Evolutionary conservation across 2,888 invertebrate genomes (phyloP), one percentile per base, ranked within the genome.

Genomic region (Euphydryas editha): DNA sequence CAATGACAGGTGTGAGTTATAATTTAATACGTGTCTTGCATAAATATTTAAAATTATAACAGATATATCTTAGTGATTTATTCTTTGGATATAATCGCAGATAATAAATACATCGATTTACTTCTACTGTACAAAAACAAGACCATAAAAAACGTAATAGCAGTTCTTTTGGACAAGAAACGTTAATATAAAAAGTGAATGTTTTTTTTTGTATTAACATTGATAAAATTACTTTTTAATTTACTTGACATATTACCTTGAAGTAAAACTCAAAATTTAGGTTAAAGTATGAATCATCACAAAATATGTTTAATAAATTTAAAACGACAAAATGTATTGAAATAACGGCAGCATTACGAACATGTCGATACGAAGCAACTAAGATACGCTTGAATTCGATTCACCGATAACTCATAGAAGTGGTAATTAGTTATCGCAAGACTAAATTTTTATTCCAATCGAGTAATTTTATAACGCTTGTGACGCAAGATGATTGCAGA

Each of bases 381-480:
- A 24, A 24, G 39, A 37, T 11, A 15, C n/a, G 59, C 42, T 39
- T n/a, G 20, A 5, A 15, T 21, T 5, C 15, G 20, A 51, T 24
- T 8, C 30, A 3, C 8, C 11, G 36, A 54, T 54, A 17, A 54
- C 13, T 24, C 1, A n/a, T 30, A 3, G n/a, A 36, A 30, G 15
- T 36, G 17, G 54, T 54, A 54, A 54, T 54, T 54, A 54, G 4
- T n/a, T 54, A 36, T 10, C 58, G 36, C 63, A 49, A 63, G 36
- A 49, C 51, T 63, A 58, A 49, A 57, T 58, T 63, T 62, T 63
- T 24, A 51, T 58, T 63, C 30, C 30, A 13, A 56, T 56, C 62
- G n/a, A 24, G 51, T 58, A 63, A 57, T 39, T 47, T 58, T 44
- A 51, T 58, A 58, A 63, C 18, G 42, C 39, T 21, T 49, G 57